Percentiles rank a stretch among this genome's conserved stretches.
These are phyloP conservation scores for Cantharis flavilabris DNA, from an alignment of 2,888 invertebrate genomes.

Conservation along the genomic window DNA sequence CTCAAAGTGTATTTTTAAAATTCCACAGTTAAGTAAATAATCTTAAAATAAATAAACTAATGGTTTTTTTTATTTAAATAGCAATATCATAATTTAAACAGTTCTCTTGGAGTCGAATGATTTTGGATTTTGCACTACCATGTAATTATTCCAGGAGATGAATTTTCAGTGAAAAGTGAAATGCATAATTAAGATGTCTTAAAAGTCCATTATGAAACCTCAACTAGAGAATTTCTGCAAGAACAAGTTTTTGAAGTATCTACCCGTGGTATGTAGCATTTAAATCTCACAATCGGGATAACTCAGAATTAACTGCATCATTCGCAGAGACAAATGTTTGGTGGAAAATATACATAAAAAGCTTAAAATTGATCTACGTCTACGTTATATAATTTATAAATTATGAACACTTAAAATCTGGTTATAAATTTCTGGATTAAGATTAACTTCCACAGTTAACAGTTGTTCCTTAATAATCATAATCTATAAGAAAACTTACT, in stretches of 20 bases:
- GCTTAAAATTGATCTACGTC: not conserved
- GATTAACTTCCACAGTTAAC: not conserved
- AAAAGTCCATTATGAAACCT: not conserved
- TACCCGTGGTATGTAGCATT: not conserved
- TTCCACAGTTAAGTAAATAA: not conserved
- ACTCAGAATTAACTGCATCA: not conserved
- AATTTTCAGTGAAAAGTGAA: not conserved
- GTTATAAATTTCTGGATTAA: not conserved
- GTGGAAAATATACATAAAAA: not conserved
- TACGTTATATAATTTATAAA: not conserved
- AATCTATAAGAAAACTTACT: not conserved
- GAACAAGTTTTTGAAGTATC: not conserved
- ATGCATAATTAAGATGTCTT: not conserved
- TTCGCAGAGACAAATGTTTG: not conserved
- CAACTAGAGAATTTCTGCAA: not conserved
- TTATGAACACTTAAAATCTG: not conserved
- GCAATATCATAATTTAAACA: not conserved
- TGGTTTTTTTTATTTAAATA: not conserved
- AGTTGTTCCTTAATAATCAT: no score
- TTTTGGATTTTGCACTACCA: not conserved
- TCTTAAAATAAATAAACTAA: not conserved
- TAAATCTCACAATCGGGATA: not conserved
- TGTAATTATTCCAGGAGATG: not conserved
- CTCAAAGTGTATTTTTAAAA: not conserved
- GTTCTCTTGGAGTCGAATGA: not conserved